Evolutionary conservation across 2,113 vertebrate genomes (phyloP), one percentile per base, ranked within the genome.

Genomic region (Hippoglossus stenolepis): DNA sequence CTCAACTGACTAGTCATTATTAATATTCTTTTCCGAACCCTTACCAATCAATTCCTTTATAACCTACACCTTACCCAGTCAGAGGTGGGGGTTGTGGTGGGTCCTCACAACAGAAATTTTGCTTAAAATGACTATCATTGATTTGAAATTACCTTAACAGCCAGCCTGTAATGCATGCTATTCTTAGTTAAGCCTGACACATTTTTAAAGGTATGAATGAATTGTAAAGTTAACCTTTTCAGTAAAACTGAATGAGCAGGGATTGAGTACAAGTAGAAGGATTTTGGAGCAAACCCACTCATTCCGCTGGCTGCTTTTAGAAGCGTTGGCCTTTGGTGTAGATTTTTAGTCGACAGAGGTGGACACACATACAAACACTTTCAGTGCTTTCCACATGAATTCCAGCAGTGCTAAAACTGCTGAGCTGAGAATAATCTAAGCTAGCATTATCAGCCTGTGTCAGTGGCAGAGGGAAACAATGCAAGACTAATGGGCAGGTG

Each of bases 401-500:
- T 85, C 67, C 58, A 72, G 74, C 45, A 79, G 54, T 75, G 73
- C 70, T 84, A 54, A 91, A 89, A 91, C 69, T 89, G 88, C 90
- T 90, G 90, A 89, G 61, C 70, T 80, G 60, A 85, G 85, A 87
- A 87, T 72, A 85, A 86, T 69, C 72, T 79, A 83, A 82, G 74
- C 73, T 79, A 85, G 86, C 81, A 83, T 86, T 87, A 85, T 85
- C 85, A 90, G 85, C 81, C 51, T 73, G 77, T 65, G 80, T 87
- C 80, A 86, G 88, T 82, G 81, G 60, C 15, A 14, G 67, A 85
- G 79, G 83, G 81, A 77, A 90, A 91, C 88, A 91, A 90, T 87
- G 85, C 85, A 91, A 91, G 90, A 91, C 88, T 90, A 91, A 91
- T 91, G 85, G 86, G 69, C 31, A 17, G 13, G 53, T 75, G 73